Base-by-base conservation (phyloP, 2,888 invertebrate species). In the Aelia acuminata region DNA sequence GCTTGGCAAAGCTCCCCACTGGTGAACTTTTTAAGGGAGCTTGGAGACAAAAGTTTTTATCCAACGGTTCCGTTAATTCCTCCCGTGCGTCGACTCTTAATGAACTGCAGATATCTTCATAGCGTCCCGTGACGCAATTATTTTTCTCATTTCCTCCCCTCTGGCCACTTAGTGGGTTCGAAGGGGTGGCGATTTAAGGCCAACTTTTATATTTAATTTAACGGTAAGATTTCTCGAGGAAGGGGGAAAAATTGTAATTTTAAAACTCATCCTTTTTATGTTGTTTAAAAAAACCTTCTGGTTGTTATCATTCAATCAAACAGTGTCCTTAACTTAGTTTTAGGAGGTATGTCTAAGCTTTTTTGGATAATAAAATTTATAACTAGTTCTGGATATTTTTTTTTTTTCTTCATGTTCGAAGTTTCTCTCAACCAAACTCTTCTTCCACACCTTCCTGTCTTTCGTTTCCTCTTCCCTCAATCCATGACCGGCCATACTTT, bases 1-100 rank as follows among this genome's bases (percentile, higher is more conserved):
- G 86, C 57, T 86, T 86, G 86, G 86, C 86, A 86, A 63, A 47
- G 43, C 86, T 86, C 80, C 80, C 80, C 43, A n/a, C 43, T 80
- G 80, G 80, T 43, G 43, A 80, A 80, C 80, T 80, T 80, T 80
- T 80, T 80, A 80, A 80, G 80, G 80, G 80, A 80, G 43, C 80
- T 43, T n/a, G 80, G 80, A 80, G 80, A 80, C 80, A 80, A 80
- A 80, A 80, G 80, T 80, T 80, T 80, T 80, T 80, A 80, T 80
- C 80, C 80, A 80, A 39, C 80, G 80, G 39, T 80, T 43, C 80
- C 43, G 80, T 80, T 80, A 80, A 80, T 80, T 43, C 80, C 80
- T 43, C 15, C 80, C 80, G 80, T 80, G 80, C 80, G 80, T 80
- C 43, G 80, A 43, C 80, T 80, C 22, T 43, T 80, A 80, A 80